A percentile compares a stretch with the other conserved stretches of the same genome.
These are phyloP conservation scores for Simalia tracyae DNA, from an alignment of 2,797 vertebrate genomes.

Conservation along the genomic window DNA sequence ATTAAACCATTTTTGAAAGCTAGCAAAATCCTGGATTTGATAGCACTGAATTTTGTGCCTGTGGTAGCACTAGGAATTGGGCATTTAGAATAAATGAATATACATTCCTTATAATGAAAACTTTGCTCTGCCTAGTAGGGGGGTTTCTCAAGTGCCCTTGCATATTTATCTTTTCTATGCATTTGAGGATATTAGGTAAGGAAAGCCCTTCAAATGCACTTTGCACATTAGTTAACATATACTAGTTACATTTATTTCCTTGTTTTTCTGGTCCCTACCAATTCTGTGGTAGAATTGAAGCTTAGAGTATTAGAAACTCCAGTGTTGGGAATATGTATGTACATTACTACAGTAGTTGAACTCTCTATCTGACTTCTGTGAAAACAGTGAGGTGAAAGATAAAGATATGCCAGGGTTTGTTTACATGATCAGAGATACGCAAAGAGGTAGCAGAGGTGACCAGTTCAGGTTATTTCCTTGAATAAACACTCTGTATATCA, in stretches of 20 bases:
- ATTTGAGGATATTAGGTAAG: not conserved
- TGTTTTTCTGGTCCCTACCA: slow-evolving; percentile 18
- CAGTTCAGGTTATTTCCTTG: not conserved
- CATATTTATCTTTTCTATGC: not conserved
- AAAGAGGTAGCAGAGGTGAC: not conserved
- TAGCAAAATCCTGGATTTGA: not conserved
- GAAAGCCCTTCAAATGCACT: slow-evolving; percentile 21
- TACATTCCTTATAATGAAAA: not conserved
- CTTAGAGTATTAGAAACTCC: slow-evolving; percentile 23
- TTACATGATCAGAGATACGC: slow-evolving; percentile 3
- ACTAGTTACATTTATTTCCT: slow-evolving; percentile 30
- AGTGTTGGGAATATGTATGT: slow-evolving; percentile 1
- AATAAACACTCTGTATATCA: not conserved
- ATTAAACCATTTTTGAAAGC: not conserved
- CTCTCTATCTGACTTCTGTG: not conserved
- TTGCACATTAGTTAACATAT: slow-evolving; percentile 18
- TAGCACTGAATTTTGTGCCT: not conserved
- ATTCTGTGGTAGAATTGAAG: slow-evolving; percentile 43
- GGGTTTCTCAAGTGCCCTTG: not conserved
- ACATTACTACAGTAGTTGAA: slow-evolving; percentile 8
- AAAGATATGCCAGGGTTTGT: slow-evolving; percentile 34
- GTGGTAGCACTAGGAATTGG: not conserved
- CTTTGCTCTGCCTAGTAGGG: not conserved
- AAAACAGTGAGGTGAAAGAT: slow-evolving; percentile 14
- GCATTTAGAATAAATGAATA: not conserved